These are phyloP conservation scores for Oreochromis niloticus DNA, from an alignment of 2,113 vertebrate genomes.

Conservation along the genomic window DNA sequence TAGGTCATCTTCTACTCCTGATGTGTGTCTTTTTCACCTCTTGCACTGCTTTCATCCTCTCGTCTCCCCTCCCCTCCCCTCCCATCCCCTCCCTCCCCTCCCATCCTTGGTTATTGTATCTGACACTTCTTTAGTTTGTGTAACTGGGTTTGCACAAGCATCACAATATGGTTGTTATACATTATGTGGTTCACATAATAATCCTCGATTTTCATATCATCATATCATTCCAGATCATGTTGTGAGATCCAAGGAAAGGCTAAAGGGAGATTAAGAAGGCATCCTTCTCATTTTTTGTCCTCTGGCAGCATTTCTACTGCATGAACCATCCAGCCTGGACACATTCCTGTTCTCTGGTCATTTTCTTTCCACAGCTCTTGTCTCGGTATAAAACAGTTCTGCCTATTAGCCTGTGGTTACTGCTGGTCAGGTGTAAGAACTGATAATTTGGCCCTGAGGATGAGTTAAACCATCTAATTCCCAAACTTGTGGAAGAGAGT, in stretches of 20 bases:
- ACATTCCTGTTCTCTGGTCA: not conserved
- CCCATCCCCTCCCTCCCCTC: not conserved
- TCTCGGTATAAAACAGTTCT: not conserved
- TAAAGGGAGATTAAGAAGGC: not conserved
- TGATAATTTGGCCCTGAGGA: conserved; percentile 6
- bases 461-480: conserved; percentile 23
- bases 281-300: not conserved
- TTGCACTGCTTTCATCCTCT: not conserved
- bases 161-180: not conserved
- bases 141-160: not conserved
- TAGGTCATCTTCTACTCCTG: conserved; percentile 36
- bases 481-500: conserved; percentile 5
- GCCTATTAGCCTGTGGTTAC: not conserved
- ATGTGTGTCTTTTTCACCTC: not conserved
- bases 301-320: not conserved
- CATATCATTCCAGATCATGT: not conserved
- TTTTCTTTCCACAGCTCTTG: not conserved
- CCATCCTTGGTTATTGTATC: not conserved
- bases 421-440: not conserved
- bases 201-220: not conserved
- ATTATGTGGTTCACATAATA: not conserved
- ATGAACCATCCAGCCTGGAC: not conserved
- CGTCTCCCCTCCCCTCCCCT: not conserved
- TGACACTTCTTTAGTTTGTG: not conserved
- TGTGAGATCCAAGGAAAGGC: not conserved